phyloP scores from a whole-genome alignment of 2,113 vertebrate genomes.

The Hippolais icterina region DNA sequence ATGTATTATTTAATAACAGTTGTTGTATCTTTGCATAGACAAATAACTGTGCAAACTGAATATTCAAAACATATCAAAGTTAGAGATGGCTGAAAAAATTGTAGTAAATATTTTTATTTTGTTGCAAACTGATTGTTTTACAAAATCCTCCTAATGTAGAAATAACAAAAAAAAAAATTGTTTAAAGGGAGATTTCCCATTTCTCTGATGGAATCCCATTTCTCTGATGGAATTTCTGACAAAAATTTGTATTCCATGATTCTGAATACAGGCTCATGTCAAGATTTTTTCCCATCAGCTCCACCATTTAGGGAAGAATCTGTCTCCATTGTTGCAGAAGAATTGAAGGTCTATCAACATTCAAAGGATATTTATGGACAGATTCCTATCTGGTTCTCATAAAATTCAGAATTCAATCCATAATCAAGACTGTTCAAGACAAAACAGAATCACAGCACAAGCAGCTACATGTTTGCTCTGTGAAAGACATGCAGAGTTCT shows the following conservation, averaged over 20 bases:
- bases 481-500: not conserved
- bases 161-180: not conserved
- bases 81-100: not conserved
- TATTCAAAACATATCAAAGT: not conserved
- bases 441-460: not conserved
- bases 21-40: not conserved
- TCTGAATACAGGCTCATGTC: not conserved
- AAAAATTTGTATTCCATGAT: not conserved
- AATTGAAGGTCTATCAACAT: not conserved
- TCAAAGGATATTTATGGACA: not conserved
- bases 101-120: not conserved
- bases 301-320: not conserved
- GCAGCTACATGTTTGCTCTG: not conserved
- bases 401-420: not conserved
- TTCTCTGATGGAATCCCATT: not conserved
- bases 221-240: not conserved
- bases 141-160: not conserved
- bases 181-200: not conserved
- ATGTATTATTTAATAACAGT: constrained; percentile 18
- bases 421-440: not conserved
- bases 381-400: not conserved
- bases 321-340: not conserved
- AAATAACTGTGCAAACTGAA: not conserved
- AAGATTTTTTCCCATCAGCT: not conserved
- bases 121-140: not conserved